Conservation (phyloP, 2,113 vertebrate genomes). For the Tetrao urogallus region DNA sequence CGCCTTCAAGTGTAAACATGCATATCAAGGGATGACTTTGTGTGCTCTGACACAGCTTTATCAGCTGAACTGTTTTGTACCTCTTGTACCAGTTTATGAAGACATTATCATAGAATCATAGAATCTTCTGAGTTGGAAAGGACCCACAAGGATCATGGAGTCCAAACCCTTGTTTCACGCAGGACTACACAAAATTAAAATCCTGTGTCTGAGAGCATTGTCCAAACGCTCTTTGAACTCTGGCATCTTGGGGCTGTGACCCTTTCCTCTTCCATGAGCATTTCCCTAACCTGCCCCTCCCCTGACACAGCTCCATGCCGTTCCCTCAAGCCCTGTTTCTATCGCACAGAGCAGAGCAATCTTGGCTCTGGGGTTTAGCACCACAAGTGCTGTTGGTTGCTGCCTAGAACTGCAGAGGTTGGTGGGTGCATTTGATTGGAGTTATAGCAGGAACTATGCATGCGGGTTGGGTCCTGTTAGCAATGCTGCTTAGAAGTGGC, state of each 20-base stretch:
- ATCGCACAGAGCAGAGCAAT: not conserved
- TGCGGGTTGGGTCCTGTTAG: not conserved
- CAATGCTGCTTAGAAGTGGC: not conserved
- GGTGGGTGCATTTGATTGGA: not conserved
- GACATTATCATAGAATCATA: not conserved
- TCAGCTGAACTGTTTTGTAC: not conserved
- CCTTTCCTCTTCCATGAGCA: too few relatives aligned
- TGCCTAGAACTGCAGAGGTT: not conserved
- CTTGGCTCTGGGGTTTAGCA: not conserved
- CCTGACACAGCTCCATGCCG: not conserved
- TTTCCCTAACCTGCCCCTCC: not conserved
- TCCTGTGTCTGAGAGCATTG: not conserved
- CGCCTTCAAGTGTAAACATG: not conserved
- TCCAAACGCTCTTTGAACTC: not conserved
- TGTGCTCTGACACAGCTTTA: fast-evolving
- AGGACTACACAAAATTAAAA: not conserved
- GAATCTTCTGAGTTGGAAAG: not conserved
- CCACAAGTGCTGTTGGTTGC: not conserved
- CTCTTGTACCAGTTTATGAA: not conserved
- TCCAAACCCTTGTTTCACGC: not conserved
- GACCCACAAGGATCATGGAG: not conserved
- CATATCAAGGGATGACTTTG: not conserved
- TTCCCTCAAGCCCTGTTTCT: not conserved
- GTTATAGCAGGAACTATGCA: not conserved
- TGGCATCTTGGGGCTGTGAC: not conserved